Evolutionary conservation across 2,113 vertebrate genomes (phyloP).

Genomic region (Hassar affinis): DNA sequence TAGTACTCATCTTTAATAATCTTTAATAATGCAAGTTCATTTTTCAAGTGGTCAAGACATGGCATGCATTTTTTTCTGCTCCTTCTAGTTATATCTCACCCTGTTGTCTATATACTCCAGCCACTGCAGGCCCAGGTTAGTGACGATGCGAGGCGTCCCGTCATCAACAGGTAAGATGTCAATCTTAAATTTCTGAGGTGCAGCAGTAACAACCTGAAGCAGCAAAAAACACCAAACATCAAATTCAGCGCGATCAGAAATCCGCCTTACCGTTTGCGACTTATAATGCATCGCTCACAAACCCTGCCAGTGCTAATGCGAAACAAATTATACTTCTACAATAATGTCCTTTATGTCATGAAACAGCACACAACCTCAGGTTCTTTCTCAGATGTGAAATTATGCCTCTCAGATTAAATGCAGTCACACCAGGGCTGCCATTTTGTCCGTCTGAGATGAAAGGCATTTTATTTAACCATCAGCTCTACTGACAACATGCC

Average conservation of each 20-base stretch:
- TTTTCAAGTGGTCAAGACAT: neutral
- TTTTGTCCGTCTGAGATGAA: conserved; percentile 26
- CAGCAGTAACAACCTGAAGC: conserved; percentile 81
- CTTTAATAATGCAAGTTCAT: neutral
- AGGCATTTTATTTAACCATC: conserved; percentile 29
- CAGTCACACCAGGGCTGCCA: conserved; percentile 20
- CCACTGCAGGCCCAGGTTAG: conserved; percentile 95
- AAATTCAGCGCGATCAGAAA: neutral
- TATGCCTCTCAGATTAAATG: conserved; percentile 19
- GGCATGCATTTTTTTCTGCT: neutral
- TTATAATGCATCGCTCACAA: no score
- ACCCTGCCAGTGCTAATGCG: neutral
- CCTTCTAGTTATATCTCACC: conserved; percentile 64
- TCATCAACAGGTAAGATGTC: conserved; percentile 89
- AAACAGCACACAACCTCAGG: neutral
- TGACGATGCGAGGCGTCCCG: conserved; percentile 86
- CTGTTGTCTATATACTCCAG: conserved; percentile 87
- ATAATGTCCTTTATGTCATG: neutral
- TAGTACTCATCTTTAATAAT: no score
- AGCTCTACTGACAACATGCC: conserved; percentile 42
- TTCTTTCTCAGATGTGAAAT: neutral
- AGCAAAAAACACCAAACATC: neutral
- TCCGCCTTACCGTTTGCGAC: neutral
- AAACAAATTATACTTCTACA: neutral
- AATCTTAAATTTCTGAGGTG: conserved; percentile 87